A percentile compares a stretch with the other conserved stretches of the same genome.
Conservation (phyloP, 1,140 invertebrate genomes). For the Planococcus citri region DNA sequence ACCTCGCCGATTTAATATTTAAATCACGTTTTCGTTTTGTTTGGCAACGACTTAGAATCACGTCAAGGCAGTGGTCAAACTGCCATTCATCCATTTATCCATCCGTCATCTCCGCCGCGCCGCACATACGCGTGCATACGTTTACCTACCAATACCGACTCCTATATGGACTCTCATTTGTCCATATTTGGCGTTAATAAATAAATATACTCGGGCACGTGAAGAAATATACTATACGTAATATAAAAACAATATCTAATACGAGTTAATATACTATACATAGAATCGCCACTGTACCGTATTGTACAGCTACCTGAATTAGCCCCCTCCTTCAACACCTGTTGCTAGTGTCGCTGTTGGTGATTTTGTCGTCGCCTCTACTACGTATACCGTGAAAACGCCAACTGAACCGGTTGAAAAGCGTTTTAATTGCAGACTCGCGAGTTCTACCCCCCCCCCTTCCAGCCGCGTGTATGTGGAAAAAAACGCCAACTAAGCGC, state of each 20-base stretch:
- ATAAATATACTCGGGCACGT: no score
- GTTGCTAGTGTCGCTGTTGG: background rate
- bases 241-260: background rate
- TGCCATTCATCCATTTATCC: constrained; percentile 17
- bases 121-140: background rate
- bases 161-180: background rate
- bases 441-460: no score
- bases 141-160: background rate
- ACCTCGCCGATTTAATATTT: constrained; percentile 14
- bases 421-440: background rate
- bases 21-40: constrained; percentile 20
- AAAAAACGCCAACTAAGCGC: background rate
- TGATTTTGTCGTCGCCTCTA: background rate
- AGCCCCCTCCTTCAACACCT: background rate
- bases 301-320: no score
- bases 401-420: background rate
- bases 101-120: background rate
- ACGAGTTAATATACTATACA: no score
- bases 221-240: background rate
- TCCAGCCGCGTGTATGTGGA: background rate
- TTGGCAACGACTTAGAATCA: constrained; percentile 12
- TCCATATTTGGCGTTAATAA: background rate
- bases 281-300: no score
- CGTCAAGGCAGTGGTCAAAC: constrained; percentile 3
- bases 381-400: background rate